Evolutionary conservation across 2,113 vertebrate species (phyloP), one percentile per base, ranked within the genome.

Genomic region (Aix galericulata): DNA sequence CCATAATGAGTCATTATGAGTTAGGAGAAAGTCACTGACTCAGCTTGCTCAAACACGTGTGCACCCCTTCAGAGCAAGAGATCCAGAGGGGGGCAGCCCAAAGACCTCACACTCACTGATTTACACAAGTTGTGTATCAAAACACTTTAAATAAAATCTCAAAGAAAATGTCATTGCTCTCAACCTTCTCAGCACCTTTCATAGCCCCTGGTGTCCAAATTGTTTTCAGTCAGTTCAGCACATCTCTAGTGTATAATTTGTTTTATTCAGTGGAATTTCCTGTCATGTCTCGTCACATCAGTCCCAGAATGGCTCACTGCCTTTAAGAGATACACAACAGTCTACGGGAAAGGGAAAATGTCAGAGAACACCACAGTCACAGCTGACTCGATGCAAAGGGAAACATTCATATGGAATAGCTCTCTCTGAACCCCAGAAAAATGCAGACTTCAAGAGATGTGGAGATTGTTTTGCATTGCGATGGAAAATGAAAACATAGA

Each of bases 241-340:
- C 67, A 94, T 94, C 82, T 91, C 92, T 78, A 81, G 92, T 93
- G 91, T 68, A 36, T 88, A 92, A 92, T 94, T 91, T 96, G 62
- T 90, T 96, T 97, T 92, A 95, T 96, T 96, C 95, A 48, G 79
- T 96, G 84, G 79, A 82, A 96, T 91, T 89, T 96, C 69, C 82
- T 95, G 83, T 93, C 94, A 84, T 81, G 76, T 95, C 84, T 88
- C 96, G 50, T 95, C 88, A 73, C 89, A 73, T 85, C 63, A 89
- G 82, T 42, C n/a, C 60, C 67, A 72, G 64, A 91, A 89, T 79
- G 76, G 88, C 90, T 97, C 88, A 71, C 22, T 89, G 95, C 88
- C 71, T 95, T 84, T 74, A 91, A 94, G 76, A 96, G 84, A 97
- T 92, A 82, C 60, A 62, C 56, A 96, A 46, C 29, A 72, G 60